Evolutionary conservation across 2,113 vertebrate genomes (phyloP).

Genomic region (Scortum barcoo): DNA sequence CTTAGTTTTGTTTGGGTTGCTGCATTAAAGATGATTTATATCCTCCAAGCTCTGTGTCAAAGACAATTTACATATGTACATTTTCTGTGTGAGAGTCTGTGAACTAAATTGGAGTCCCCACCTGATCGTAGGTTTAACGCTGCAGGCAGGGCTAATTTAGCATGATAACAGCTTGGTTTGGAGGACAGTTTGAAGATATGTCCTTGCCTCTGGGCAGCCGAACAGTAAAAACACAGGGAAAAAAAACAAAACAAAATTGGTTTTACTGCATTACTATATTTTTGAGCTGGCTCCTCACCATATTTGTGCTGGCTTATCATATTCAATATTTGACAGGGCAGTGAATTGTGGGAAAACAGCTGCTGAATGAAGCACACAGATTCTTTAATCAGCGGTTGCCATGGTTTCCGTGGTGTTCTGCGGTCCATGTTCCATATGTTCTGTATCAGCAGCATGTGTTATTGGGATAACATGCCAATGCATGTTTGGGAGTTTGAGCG

Average conservation of each 20-base stretch:
- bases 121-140: constrained; percentile 39
- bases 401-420: constrained; percentile 55
- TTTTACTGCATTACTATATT: constrained; percentile 41
- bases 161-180: constrained; percentile 51
- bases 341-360: constrained; percentile 56
- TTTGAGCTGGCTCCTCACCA: constrained; percentile 21
- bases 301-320: constrained; percentile 56
- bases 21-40: constrained; percentile 54
- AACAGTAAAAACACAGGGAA: constrained; percentile 27
- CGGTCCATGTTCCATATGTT: constrained; percentile 59
- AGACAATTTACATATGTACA: constrained; percentile 32
- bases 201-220: constrained; percentile 46
- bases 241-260: constrained; percentile 1
- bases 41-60: constrained; percentile 7
- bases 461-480: constrained; percentile 32
- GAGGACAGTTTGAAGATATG: constrained; percentile 51
- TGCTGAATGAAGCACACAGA: constrained; percentile 66
- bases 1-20: constrained; percentile 13
- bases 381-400: constrained; percentile 66
- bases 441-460: constrained; percentile 48
- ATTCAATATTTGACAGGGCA: constrained; percentile 56
- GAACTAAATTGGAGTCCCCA: constrained; percentile 30
- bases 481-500: constrained; percentile 25
- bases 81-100: constrained; percentile 37
- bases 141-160: constrained; percentile 48